Evolutionary conservation across 2,888 invertebrate genomes (phyloP), one percentile per base, ranked within the genome.

Genomic region (Carpatolechia fugitivella): DNA sequence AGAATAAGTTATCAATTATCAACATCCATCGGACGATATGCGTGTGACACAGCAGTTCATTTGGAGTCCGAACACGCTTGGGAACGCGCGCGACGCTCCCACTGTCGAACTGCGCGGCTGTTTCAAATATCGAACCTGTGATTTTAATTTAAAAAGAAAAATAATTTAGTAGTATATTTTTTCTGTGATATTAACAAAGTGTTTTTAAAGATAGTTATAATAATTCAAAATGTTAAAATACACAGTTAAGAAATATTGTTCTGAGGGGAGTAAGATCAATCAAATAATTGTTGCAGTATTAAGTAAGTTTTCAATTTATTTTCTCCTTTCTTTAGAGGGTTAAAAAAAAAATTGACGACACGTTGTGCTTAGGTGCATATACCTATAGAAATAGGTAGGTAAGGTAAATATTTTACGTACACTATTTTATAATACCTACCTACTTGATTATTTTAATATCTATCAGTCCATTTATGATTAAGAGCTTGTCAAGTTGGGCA

Each of bases 201-300:
- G 11, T 49, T 18, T 50, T 24, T 44, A 44, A 49, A n/a, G 18
- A 38, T 38, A n/a, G 7, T n/a, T 49, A 24, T 20, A 38, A 47
- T 56, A 60, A 44, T 62, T 51, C 53, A 78, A 72, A 76, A 90
- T 90, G 89, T 77, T 89, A 52, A 87, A 88, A 62, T 76, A 85
- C 56, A 84, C 84, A 35, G 86, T 87, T 73, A 87, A 85, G 71
- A 88, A 85, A 61, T 90, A 86, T 75, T 88, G 80, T 73, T 75
- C 83, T 1, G 83, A 89, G 62, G 89, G 89, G 50, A 88, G 89
- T 66, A 87, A 83, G 65, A 66, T 87, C 18, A 80, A 90, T 59
- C 89, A 89, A 72, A 65, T 84, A 44, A 51, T 88, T 24, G 70
- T 87, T 51, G 77, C 89, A 3, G 46, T 71, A 59, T 72, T 90